A percentile compares a stretch with the other conserved stretches of the same genome.
Evolutionary conservation across 2,113 vertebrate species (phyloP).

Genomic region (Dipodomys stephensi): DNA sequence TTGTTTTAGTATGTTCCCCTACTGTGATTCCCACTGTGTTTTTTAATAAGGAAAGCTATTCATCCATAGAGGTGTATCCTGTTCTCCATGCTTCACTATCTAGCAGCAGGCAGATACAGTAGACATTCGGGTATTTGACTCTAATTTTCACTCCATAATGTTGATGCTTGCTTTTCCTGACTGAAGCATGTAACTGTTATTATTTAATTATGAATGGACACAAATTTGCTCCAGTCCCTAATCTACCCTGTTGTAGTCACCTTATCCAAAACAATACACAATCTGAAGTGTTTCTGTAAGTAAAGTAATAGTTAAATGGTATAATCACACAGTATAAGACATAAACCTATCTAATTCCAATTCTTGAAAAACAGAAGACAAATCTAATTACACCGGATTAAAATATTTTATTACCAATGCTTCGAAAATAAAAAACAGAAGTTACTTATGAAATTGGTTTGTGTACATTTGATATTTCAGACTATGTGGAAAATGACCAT

Average conservation of each 20-base stretch:
- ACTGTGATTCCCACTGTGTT: constrained; percentile 95
- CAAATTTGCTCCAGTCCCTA: constrained; percentile 75
- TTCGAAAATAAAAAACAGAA: constrained; percentile 38
- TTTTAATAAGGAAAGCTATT: constrained; percentile 99
- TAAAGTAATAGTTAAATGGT: constrained; percentile 6
- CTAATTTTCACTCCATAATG: constrained; percentile 89
- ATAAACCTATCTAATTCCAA: not conserved
- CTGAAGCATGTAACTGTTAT: constrained; percentile 82
- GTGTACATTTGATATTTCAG: constrained; percentile 26
- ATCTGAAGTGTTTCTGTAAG: constrained; percentile 49
- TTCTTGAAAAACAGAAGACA: constrained; percentile 38
- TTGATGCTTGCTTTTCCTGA: constrained; percentile 83
- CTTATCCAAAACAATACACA: constrained; percentile 69
- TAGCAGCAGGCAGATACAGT: constrained; percentile 90
- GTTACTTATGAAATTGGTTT: not conserved
- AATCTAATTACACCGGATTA: constrained; percentile 35
- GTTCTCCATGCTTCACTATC: constrained; percentile 97
- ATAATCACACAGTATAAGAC: constrained; percentile 56
- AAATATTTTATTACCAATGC: constrained; percentile 65
- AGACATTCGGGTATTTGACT: constrained; percentile 88
- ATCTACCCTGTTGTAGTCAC: constrained; percentile 17
- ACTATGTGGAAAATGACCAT: not conserved
- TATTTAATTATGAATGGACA: constrained; percentile 83
- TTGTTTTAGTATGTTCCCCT: constrained; percentile 95
- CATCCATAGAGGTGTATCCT: constrained; percentile 99